Base-by-base conservation (phyloP, 2,888 invertebrate species). In the Azorinus chamasolen region DNA sequence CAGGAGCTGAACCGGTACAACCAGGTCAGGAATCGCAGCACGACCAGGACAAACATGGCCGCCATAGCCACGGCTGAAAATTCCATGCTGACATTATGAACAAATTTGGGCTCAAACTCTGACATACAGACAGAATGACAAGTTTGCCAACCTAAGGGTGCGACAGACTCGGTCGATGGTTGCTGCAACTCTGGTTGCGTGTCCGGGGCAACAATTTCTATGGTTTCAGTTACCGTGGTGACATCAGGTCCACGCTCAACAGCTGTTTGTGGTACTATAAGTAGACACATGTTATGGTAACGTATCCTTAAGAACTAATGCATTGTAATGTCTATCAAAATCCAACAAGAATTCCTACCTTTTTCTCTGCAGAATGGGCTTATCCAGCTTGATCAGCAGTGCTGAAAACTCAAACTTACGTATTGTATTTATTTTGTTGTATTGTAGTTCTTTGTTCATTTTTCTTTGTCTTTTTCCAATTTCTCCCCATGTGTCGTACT, bases 211-310 rank as follows among this genome's bases (percentile, higher is more conserved):
- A 84, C 78, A 65, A 81, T 81, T 75, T 83, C 78, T 48, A 83
- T 71, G 37, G 78, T 83, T 32, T 32, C 32, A 25, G 51, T 51
- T 45, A 46, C 59, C 59, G 45, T 46, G 32, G 59, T 59, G 45
- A 84, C 82, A 51, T 87, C 87, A 69, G 86, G 86, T 84, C 88
- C 87, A 87, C 86, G 83, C 79, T 84, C 88, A 74, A 81, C 87
- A 85, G 83, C 83, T 78, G 70, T 79, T 55, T 78, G 83, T 65
- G 86, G 83, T 78, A 89, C 70, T 63, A 65, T 27, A 48, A 69
- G 22, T 22, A 59, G 10, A 24, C 32, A 32, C 32, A 32, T 32
- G 32, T 32, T 10, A 32, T 6, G 4, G 10, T 32, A 4, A 32
- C 4, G 4, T 10, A 32, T 32, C 5, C 10, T 32, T 32, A 4